Conservation (phyloP, 2,113 vertebrate genomes). For the Serinus canaria region DNA sequence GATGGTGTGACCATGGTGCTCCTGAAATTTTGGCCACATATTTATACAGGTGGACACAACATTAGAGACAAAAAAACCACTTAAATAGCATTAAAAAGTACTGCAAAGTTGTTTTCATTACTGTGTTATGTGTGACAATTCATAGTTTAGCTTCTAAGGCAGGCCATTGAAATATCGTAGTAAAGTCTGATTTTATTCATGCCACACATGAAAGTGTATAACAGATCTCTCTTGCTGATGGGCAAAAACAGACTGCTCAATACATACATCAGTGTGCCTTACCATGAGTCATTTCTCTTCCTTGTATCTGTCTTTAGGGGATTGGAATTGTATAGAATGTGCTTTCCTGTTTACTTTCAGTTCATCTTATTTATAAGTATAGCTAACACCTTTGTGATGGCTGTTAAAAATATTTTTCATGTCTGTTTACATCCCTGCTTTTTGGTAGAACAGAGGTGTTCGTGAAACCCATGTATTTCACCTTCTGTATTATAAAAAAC, state of each 20-base stretch:
- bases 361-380: not conserved
- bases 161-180: not conserved
- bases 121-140: not conserved
- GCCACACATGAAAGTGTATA: not conserved
- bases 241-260: not conserved
- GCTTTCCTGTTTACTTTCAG: not conserved
- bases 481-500: not conserved
- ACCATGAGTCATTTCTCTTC: not conserved
- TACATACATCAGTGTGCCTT: not conserved
- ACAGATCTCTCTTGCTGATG: not conserved
- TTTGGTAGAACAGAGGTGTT: not conserved
- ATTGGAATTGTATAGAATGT: not conserved
- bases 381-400: not conserved
- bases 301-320: not conserved
- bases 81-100: not conserved
- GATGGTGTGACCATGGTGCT: fast-evolving
- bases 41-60: not conserved
- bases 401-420: not conserved
- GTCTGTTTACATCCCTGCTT: not conserved
- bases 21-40: not conserved
- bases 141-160: not conserved
- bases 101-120: not conserved
- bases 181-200: not conserved
- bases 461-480: not conserved
- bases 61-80: not conserved